Conservation (phyloP, 1,140 invertebrate species). For the Drosophila eugracilis region DNA sequence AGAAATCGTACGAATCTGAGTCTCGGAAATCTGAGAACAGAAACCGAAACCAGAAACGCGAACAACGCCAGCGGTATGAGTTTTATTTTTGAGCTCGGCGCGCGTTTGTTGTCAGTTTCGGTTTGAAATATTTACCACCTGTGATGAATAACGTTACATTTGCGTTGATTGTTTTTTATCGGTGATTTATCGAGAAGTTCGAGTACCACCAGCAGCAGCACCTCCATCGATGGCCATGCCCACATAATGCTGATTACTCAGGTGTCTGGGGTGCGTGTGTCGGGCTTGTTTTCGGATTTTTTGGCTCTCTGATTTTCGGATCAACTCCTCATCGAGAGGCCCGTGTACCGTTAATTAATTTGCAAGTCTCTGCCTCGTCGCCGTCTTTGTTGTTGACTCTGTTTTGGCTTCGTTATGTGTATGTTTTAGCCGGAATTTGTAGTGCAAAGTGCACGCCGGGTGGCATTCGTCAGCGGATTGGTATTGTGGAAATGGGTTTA, state of each 20-base stretch:
- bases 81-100: conserved; percentile 44
- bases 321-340: conserved; percentile 37
- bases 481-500: conserved; percentile 15
- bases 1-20: conserved; percentile 54
- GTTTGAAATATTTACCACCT: conserved; percentile 77
- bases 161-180: conserved; percentile 66
- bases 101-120: conserved; percentile 76
- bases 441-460: conserved; percentile 53
- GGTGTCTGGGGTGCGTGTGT: conserved; percentile 65
- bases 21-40: conserved; percentile 51
- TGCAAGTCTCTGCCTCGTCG: conserved; percentile 54
- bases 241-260: conserved; percentile 80
- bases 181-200: conserved; percentile 75
- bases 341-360: conserved; percentile 81
- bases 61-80: conserved; percentile 23
- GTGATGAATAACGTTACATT: conserved; percentile 83
- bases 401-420: conserved; percentile 16
- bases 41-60: conserved; percentile 22
- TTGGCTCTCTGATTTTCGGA: conserved; percentile 6
- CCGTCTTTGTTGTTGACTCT: conserved; percentile 30
- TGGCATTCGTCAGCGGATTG: conserved; percentile 40
- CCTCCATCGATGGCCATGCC: conserved; percentile 57
- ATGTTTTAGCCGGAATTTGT: conserved; percentile 46
- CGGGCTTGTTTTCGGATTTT: too few relatives aligned
- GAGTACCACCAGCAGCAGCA: conserved; percentile 58